phyloP scores from a whole-genome alignment of 2,113 vertebrate genomes.

The Crypturellus undulatus region DNA sequence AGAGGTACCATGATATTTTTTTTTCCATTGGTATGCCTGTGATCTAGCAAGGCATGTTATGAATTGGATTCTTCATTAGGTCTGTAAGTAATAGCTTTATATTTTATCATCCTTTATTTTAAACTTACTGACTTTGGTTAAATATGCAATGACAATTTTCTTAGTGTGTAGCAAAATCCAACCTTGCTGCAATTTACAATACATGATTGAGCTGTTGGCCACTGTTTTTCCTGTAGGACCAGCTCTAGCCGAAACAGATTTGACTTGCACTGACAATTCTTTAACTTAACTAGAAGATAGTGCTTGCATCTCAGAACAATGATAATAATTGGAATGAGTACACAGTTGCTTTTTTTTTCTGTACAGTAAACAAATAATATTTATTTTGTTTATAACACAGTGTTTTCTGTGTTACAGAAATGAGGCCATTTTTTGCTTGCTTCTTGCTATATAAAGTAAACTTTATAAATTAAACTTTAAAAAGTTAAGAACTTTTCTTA shows the following conservation, averaged over 20 bases:
- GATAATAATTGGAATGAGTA: conserved; percentile 20
- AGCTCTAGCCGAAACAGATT: conserved; percentile 38
- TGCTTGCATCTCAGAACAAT: conserved; percentile 1
- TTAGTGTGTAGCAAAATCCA: conserved; percentile 19
- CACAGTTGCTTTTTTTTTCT: conserved; percentile 12
- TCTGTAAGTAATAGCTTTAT: background rate
- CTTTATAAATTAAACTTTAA: conserved; percentile 27
- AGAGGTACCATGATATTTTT: background rate
- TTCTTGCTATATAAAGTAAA: conserved; percentile 30
- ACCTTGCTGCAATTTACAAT: background rate
- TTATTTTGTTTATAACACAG: conserved; percentile 15
- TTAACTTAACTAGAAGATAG: conserved; percentile 50
- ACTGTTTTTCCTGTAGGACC: conserved; percentile 15
- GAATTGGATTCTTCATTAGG: background rate
- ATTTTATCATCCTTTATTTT: conserved; percentile 33
- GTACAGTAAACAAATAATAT: conserved; percentile 49
- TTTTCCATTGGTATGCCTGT: background rate
- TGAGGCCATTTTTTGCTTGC: background rate
- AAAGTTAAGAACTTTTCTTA: background rate
- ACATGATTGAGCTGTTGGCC: background rate
- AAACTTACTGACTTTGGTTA: conserved; percentile 1
- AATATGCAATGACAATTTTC: background rate
- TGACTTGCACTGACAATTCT: conserved; percentile 14
- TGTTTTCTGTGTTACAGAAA: conserved; percentile 45
- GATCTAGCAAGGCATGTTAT: background rate